Evolutionary conservation across 2,888 invertebrate genomes (phyloP).

Genomic region (Coronaproctus castanopsis): DNA sequence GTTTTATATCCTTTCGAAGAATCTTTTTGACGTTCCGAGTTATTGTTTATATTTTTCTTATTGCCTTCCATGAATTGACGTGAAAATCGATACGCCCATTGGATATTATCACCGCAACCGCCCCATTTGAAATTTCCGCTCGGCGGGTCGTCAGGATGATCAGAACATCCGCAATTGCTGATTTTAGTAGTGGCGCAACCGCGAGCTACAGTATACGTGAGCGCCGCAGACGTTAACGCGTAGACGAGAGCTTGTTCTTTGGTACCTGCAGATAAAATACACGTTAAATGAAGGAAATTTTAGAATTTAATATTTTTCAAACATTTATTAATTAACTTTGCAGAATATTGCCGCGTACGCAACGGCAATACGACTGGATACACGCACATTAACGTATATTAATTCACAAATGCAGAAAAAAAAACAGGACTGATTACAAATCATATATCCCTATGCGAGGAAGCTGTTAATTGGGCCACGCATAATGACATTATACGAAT

Average conservation of each 20-base stretch:
- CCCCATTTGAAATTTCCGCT: constrained; percentile 63
- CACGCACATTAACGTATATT: too few species aligned
- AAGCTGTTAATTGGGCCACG: too few species aligned
- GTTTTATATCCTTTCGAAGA: constrained; percentile 25
- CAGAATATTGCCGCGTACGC: too few species aligned
- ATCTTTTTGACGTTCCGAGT: neutral
- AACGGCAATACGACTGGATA: too few species aligned
- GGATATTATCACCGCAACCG: constrained; percentile 64
- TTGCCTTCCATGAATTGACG: constrained; percentile 44
- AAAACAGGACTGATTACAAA: too few species aligned
- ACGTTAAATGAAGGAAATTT: too few species aligned
- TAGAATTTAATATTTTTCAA: too few species aligned
- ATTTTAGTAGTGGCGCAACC: constrained; percentile 56
- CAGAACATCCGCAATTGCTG: constrained; percentile 57
- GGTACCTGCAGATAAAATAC: constrained; percentile 37
- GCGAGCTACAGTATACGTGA: constrained; percentile 53
- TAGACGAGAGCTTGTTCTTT: constrained; percentile 70
- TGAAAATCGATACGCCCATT: constrained; percentile 49
- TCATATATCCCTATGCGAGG: too few species aligned
- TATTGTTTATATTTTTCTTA: constrained; percentile 18
- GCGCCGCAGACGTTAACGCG: constrained; percentile 57
- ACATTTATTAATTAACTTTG: too few species aligned
- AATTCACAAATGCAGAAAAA: too few species aligned
- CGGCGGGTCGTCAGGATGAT: constrained; percentile 46
- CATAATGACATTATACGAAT: too few species aligned